These are phyloP conservation scores for Plotosus lineatus DNA, from an alignment of 2,113 vertebrate species.

Conservation along the genomic window DNA sequence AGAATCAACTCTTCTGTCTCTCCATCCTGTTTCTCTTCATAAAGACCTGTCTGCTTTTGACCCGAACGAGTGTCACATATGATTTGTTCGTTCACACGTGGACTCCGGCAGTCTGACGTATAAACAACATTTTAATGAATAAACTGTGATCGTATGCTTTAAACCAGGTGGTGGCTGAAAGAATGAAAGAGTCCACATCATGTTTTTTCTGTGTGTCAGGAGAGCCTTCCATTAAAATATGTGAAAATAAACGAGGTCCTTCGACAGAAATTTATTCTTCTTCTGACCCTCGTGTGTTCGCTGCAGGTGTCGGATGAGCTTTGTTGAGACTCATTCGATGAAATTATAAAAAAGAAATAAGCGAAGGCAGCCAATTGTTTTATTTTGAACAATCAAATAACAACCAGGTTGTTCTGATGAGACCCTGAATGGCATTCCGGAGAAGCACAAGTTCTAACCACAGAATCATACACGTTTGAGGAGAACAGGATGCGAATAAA, in stretches of 20 bases:
- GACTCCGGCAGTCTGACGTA: not conserved
- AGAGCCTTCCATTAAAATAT: constrained; percentile 5
- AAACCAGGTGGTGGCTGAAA: too few relatives aligned
- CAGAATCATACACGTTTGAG: not conserved
- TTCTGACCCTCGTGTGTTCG: not conserved
- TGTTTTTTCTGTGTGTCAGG: not conserved
- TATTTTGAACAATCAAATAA: not conserved
- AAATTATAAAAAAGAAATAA: not conserved
- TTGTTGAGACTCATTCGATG: not conserved
- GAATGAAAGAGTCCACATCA: not conserved
- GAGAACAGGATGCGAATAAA: not conserved
- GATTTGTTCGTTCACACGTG: not conserved
- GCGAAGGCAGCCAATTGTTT: not conserved
- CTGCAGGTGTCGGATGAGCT: not conserved
- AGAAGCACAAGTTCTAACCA: not conserved
- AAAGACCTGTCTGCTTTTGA: not conserved
- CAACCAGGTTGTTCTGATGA: not conserved
- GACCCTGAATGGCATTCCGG: not conserved
- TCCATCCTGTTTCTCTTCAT: not conserved
- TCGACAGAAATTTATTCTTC: not conserved
- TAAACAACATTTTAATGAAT: not conserved
- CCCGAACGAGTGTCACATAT: too few relatives aligned
- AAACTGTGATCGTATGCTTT: not conserved
- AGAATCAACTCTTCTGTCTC: not conserved
- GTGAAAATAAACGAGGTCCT: not conserved